phyloP scores from a whole-genome alignment of 2,797 vertebrate genomes.

The Lateolabrax maculatus region DNA sequence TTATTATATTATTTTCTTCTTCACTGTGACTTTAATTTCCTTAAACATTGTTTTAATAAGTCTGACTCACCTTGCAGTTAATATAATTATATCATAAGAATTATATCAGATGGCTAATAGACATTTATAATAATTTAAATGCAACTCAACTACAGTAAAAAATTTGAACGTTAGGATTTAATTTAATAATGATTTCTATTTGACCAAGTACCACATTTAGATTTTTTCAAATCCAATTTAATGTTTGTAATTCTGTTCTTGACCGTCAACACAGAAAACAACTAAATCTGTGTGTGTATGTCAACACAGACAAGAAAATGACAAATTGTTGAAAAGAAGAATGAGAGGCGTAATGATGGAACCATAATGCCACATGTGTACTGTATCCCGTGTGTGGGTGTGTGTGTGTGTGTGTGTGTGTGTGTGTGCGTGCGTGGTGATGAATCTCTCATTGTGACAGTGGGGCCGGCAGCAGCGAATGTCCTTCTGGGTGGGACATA shows the following conservation, averaged over 20 bases:
- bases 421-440: slow-evolving; percentile 69
- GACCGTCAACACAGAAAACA: slow-evolving; percentile 17
- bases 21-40: not conserved
- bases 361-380: slow-evolving; percentile 83
- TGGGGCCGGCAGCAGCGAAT: slow-evolving; percentile 87
- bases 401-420: slow-evolving; percentile 23
- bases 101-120: not conserved
- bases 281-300: slow-evolving; percentile 27
- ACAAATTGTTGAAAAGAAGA: slow-evolving; percentile 79
- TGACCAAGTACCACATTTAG: not conserved
- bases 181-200: not conserved
- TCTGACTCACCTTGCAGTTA: not conserved
- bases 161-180: not conserved
- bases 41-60: not conserved
- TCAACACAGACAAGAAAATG: slow-evolving; percentile 70
- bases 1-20: not conserved
- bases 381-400: slow-evolving; percentile 47
- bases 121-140: not conserved
- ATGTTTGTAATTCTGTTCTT: slow-evolving; percentile 23
- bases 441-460: slow-evolving; percentile 87
- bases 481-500: slow-evolving; percentile 86
- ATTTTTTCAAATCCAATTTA: slow-evolving; percentile 9
- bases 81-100: not conserved
- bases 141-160: not conserved
- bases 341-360: slow-evolving; percentile 82